Base-by-base conservation (phyloP, 2,797 vertebrate genomes). In the Avahi laniger region DNA sequence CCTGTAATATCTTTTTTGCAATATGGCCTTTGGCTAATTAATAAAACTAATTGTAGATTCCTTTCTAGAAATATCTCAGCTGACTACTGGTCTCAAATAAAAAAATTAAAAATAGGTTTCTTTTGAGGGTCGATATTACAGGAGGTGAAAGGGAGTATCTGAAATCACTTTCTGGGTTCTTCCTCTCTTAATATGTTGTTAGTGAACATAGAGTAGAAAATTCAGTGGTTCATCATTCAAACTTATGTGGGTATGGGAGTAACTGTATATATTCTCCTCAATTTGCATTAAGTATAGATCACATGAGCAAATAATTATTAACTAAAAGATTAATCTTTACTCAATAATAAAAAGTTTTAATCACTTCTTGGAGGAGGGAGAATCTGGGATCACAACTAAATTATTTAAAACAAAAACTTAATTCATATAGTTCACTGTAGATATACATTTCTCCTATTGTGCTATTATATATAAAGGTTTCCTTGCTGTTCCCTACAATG, bases 341-440 rank as follows among this genome's bases (percentile, higher is more conserved):
- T 89, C 18, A 67, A 38, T 83, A 95, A 86, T 52, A 46, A 93
- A 95, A 89, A 15, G 3, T n/a, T 88, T 89, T 79, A 79, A 90
- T 88, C 33, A 79, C 4, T 89, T n/a, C 35, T 18, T 88, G 52
- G 48, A 92, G 22, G 30, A 67, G 70, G 43, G 57, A 33, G 12
- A 94, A 93, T 90, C 35, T 93, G 63, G n/a, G 20, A 33, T 83
- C 41, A 87, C 54, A 79, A 88, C 24, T 46, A 52, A 61, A 80
- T 87, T 63, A 30, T 83, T 93, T 95, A 86, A 97, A 89, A 73
- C 2, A 41, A 78, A 83, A 95, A 48, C 24, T 86, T 79, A 91
- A 93, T 75, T 67, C 50, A 26, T 72, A 65, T 57, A 80, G 61
- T 85, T 95, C 33, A 24, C 43, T 90, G 80, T n/a, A 54, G 41